These are phyloP conservation scores for Euphydryas editha DNA, from an alignment of 2,888 invertebrate genomes.

Conservation along the genomic window DNA sequence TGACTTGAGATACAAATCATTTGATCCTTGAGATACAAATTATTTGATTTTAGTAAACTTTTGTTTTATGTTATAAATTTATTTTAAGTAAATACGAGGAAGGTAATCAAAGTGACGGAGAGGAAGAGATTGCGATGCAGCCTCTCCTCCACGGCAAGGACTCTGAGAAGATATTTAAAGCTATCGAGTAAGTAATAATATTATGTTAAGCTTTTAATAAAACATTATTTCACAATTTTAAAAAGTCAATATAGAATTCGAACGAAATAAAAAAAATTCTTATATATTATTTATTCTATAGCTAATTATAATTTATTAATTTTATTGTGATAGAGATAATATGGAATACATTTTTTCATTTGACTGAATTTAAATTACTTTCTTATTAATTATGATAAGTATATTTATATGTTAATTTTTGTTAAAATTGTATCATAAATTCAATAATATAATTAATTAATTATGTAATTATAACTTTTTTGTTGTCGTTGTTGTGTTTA, in stretches of 20 bases:
- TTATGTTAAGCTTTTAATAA: neutral
- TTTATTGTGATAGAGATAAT: neutral
- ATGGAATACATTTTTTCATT: too few species aligned
- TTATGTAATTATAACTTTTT: constrained; percentile 11
- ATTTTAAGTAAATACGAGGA: constrained; percentile 66
- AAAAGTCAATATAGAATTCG: too few species aligned
- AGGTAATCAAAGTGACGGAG: constrained; percentile 79
- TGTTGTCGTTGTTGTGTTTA: constrained; percentile 54
- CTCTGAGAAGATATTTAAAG: constrained; percentile 85
- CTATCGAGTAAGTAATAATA: constrained; percentile 86
- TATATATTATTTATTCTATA: too few species aligned
- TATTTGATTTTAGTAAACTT: neutral
- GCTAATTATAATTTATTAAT: neutral
- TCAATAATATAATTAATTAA: constrained; percentile 14
- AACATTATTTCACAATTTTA: too few species aligned
- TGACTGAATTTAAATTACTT: too few species aligned
- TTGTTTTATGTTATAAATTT: neutral
- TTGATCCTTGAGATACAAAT: too few species aligned
- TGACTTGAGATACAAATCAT: too few species aligned
- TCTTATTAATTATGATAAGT: neutral
- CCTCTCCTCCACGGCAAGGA: constrained; percentile 87
- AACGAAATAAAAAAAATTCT: too few species aligned
- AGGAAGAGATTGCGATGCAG: constrained; percentile 90
- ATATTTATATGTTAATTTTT: neutral
- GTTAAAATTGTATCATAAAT: neutral